Evolutionary conservation across 2,888 invertebrate species (phyloP).

Genomic region (Parasteatoda lunata): DNA sequence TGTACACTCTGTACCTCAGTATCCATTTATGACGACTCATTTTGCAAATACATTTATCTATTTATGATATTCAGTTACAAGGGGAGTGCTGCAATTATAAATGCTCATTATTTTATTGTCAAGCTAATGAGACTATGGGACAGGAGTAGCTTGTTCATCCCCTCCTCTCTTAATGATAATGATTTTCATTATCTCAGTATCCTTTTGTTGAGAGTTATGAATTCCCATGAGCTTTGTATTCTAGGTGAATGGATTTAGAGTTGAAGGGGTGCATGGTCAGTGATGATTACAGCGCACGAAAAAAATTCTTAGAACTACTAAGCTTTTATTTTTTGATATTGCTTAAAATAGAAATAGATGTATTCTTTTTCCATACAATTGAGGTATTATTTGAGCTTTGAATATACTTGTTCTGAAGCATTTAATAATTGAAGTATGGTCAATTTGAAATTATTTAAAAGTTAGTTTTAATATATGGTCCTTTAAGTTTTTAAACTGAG

Average conservation of each 20-base stretch:
- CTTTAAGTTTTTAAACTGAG: too few species aligned
- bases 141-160: background rate
- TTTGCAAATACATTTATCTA: conserved; percentile 5
- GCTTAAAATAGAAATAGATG: too few species aligned
- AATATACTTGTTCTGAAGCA: too few species aligned
- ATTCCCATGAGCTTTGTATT: background rate
- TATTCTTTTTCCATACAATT: too few species aligned
- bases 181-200: conserved; percentile 25
- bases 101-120: conserved; percentile 43
- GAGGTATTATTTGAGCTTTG: too few species aligned
- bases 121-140: conserved; percentile 11
- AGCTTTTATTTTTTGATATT: too few species aligned
- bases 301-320: background rate
- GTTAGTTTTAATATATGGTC: too few species aligned
- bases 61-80: conserved; percentile 28
- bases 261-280: background rate
- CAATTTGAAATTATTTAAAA: too few species aligned
- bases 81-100: conserved; percentile 14
- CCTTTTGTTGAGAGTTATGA: conserved; percentile 5
- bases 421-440: too few species aligned
- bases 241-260: background rate
- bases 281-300: background rate
- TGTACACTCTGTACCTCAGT: too few species aligned
- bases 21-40: too few species aligned
- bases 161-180: conserved; percentile 14